Evolutionary conservation across 1,140 invertebrate genomes (phyloP).

Genomic region (Ladona fulva): DNA sequence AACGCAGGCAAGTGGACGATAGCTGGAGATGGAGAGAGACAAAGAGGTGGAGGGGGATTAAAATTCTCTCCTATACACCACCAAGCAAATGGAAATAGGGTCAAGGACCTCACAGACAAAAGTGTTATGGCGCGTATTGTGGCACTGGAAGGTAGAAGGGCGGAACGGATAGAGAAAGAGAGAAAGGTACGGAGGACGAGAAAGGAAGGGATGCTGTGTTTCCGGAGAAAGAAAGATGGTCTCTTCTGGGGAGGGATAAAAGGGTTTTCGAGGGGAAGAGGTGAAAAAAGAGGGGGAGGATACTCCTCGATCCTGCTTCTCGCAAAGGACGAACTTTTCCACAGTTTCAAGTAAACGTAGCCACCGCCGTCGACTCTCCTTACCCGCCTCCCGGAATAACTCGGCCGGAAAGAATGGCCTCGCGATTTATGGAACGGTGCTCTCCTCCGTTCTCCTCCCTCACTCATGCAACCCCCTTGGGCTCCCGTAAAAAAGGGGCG

Average conservation of each 20-base stretch:
- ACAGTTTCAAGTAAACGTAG: not conserved
- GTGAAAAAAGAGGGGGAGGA: not conserved
- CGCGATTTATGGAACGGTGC: not conserved
- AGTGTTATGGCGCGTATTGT: not conserved
- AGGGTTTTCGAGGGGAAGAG: not conserved
- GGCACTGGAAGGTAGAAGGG: not conserved
- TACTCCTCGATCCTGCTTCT: not conserved
- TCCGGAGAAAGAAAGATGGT: not conserved
- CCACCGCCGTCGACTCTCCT: not conserved
- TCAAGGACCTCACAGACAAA: not conserved
- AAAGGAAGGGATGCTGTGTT: not conserved
- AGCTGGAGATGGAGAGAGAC: too few relatives aligned
- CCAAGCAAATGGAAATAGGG: not conserved
- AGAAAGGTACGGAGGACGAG: not conserved
- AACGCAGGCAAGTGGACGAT: too few relatives aligned
- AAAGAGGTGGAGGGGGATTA: not conserved
- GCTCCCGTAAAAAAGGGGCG: not conserved
- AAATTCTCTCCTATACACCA: not conserved
- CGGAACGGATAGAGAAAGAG: not conserved
- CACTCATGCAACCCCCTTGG: not conserved
- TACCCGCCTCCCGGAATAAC: not conserved
- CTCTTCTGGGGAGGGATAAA: not conserved
- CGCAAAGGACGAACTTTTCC: conserved; percentile 3
- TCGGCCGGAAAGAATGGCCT: not conserved
- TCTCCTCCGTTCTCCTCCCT: not conserved